Base-by-base conservation (phyloP, 1,140 invertebrate species). In the Drosophila parvula region DNA sequence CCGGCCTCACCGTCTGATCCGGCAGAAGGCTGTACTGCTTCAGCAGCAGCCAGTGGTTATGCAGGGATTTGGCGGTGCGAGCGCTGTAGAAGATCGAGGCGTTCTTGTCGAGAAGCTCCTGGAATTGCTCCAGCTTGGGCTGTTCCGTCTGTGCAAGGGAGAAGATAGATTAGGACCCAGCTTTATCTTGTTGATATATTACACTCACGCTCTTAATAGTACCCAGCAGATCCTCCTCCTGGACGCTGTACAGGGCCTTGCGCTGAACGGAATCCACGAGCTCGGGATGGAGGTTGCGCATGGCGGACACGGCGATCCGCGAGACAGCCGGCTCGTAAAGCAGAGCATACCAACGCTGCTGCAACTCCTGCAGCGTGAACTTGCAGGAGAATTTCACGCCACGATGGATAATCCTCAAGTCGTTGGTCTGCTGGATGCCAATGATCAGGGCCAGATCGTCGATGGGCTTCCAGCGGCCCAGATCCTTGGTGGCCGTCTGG, bases 301-400 rank as follows among this genome's bases (percentile, higher is more conserved):
- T 98, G 0, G 98, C 97, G 70, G 96, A 95, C 8, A 98, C 95
- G 27, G 98, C 97, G 44, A 98, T 94, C 77, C 97, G 94, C 11
- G 96, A 97, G 40, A 97, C 95, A 44, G 96, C 95, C 45, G 97
- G 95, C 92, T 99, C 98, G 92, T 99, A 99, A 3, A 99, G 93
- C 48, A 99, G 90, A 10, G 97, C 96, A 93, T 98, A 98, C 98
- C 98, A 99, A 62, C 98, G 94, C 67, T 98, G 97, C 89, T 99
- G 97, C 30, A 99, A 95, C 92, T 99, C 98, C 91, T 97, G 96
- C 12, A 99, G 92, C 0, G 97, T 98, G 91, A 99, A 99, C 73
- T 97, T 95, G 90, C 98, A 98, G 0, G 98, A 98, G 93, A 99
- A 99, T 92, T 98, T 99, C 5, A 98, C 96, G 27, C 98, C 97